Evolutionary conservation across 1,140 invertebrate species (phyloP), one percentile per base, ranked within the genome.

Genomic region (Bombus fervidus): DNA sequence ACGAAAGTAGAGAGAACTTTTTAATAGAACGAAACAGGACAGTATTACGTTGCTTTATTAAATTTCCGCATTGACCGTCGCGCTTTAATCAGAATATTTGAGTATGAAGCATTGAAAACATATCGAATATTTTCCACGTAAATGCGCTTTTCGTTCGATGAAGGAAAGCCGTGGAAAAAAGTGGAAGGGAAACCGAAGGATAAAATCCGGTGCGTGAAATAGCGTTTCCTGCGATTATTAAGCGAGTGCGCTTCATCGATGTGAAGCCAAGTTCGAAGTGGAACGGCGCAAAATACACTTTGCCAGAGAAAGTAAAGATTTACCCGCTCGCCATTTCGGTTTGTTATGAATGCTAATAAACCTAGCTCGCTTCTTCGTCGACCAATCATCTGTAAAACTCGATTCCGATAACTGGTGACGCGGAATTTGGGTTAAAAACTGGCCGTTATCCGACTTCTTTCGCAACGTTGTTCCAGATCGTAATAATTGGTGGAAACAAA

Each of bases 331-430:
- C 53, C 47, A 76, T 59, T 76, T 59, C 74, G n/a, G 53, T 59
- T 39, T 76, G 53, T 76, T 76, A 76, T 39, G 31, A 76, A 57
- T 76, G 74, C 74, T 76, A 76, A 76, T 59, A 76, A 28, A 34
- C 74, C 13, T 13, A 6, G 74, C 74, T 34, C 25, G 53, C 10
- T 76, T 10, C n/a, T n/a, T 18, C 34, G 6, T 5, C 31, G 31
- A 34, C 74, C 74, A 76, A 76, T 76, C 59, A 76, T 59, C 74
- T 22, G 74, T 59, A 39, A 39, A 76, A 59, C 34, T 22, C 34
- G 74, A 53, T n/a, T 59, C 28, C 74, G 34, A 37, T 37, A 34
- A 34, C 57, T 13, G 53, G 31, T 18, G 9, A 59, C 25, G 74
- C 12, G 74, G n/a, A 59, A 76, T 59, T 59, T 39, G 15, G 53